A percentile compares a stretch with the other conserved stretches of the same genome.
Evolutionary conservation across 92 coral and sea anemone species (phyloP).

Genomic region (Diadumene lineata): DNA sequence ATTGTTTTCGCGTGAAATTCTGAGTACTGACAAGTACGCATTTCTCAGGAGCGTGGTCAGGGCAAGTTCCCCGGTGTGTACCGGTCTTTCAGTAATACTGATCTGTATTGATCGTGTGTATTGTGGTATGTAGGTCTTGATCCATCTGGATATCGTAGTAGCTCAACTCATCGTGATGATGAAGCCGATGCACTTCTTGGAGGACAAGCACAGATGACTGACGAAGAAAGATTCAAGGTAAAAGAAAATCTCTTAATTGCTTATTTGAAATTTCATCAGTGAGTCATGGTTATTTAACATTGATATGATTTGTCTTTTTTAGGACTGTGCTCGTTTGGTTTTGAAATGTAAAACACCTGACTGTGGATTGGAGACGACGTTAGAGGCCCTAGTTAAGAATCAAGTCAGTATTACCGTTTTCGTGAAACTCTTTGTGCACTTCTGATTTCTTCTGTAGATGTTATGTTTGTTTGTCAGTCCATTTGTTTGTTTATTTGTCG

Average conservation of each 20-base stretch:
- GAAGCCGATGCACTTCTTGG: slow-evolving; percentile 92
- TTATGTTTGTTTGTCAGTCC: background rate
- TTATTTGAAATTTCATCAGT: background rate
- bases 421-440: no score
- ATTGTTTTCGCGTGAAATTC: no score
- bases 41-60: no score
- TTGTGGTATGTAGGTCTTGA: slow-evolving; percentile 73
- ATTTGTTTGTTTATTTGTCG: background rate
- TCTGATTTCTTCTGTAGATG: no score
- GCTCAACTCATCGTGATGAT: slow-evolving; percentile 64
- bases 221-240: slow-evolving; percentile 98
- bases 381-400: slow-evolving; percentile 54
- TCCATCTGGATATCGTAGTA: slow-evolving; percentile 91
- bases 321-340: slow-evolving; percentile 80
- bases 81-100: no score
- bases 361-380: slow-evolving; percentile 66
- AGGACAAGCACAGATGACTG: slow-evolving; percentile 93
- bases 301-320: background rate
- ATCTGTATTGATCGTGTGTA: no score
- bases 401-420: slow-evolving; percentile 70
- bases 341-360: slow-evolving; percentile 59
- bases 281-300: background rate
- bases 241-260: no score
- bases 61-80: no score
- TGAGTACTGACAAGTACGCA: no score